A percentile compares a stretch with the other conserved stretches of the same genome.
Conservation (phyloP, 2,888 invertebrate genomes). For the Geophilus truncorum region DNA sequence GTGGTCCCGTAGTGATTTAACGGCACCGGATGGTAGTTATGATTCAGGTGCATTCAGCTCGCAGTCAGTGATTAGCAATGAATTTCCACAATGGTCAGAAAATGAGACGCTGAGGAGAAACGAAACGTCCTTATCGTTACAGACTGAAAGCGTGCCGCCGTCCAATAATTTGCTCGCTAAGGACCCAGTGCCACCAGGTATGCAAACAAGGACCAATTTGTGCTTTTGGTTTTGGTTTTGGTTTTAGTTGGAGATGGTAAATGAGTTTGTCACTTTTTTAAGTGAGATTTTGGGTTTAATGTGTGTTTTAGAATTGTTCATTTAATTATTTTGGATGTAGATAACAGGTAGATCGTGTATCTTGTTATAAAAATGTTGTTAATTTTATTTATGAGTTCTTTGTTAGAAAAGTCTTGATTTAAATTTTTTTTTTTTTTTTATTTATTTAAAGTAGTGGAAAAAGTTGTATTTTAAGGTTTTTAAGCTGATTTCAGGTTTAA, state of each 20-base stretch:
- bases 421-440: too few relatives aligned
- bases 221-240: too few relatives aligned
- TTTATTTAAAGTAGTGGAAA: too few relatives aligned
- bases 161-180: not conserved
- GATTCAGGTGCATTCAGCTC: not conserved
- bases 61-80: not conserved
- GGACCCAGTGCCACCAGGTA: not conserved
- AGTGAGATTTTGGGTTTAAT: too few relatives aligned
- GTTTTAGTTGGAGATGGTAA: too few relatives aligned
- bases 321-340: too few relatives aligned
- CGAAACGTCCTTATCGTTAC: not conserved
- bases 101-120: not conserved
- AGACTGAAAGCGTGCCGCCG: not conserved
- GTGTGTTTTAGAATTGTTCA: too few relatives aligned
- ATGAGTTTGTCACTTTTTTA: too few relatives aligned
- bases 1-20: not conserved
- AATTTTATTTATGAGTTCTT: not conserved
- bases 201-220: not conserved
- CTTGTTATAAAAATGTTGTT: too few relatives aligned
- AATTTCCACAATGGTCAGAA: conserved; percentile 4
- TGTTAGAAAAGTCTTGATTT: not conserved
- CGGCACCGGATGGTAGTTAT: not conserved
- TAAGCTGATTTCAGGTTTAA: too few relatives aligned
- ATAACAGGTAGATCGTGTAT: too few relatives aligned
- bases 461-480: too few relatives aligned